phyloP scores from a whole-genome alignment of 2,797 vertebrate genomes.

The Sebastes trivittatus region DNA sequence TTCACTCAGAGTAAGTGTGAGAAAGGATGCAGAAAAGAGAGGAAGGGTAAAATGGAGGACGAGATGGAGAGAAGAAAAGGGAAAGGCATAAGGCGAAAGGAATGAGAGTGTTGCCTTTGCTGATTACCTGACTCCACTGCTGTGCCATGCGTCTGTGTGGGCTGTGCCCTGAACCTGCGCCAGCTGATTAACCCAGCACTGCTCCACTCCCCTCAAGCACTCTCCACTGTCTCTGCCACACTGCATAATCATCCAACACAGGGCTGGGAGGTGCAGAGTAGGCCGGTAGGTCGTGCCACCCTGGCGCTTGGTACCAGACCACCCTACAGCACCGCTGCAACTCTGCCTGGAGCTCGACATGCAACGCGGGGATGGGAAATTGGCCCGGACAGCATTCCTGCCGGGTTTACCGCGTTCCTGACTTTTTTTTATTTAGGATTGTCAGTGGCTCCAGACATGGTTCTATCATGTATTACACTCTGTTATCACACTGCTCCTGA shows the following conservation, averaged over 20 bases:
- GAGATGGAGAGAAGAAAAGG: slow-evolving; percentile 29
- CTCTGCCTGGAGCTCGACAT: slow-evolving; percentile 60
- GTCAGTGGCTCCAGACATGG: slow-evolving; percentile 40
- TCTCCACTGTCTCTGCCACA: slow-evolving; percentile 75
- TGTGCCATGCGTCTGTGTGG: slow-evolving; percentile 89
- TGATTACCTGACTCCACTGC: slow-evolving; percentile 90
- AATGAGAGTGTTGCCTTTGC: slow-evolving; percentile 84
- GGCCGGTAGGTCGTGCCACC: slow-evolving; percentile 68
- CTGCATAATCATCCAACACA: slow-evolving; percentile 73
- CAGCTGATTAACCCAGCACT: slow-evolving; percentile 89
- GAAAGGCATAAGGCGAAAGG: slow-evolving; percentile 63
- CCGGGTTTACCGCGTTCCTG: slow-evolving; percentile 76
- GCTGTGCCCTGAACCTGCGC: slow-evolving; percentile 89
- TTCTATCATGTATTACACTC: slow-evolving; percentile 34
- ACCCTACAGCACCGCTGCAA: slow-evolving; percentile 53
- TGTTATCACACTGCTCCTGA: slow-evolving; percentile 46
- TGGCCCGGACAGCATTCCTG: slow-evolving; percentile 77
- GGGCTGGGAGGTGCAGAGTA: slow-evolving; percentile 61
- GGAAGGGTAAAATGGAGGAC: slow-evolving; percentile 15
- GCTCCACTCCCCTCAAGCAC: slow-evolving; percentile 78
- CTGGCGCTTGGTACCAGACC: slow-evolving; percentile 74
- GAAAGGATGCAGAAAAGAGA: not conserved
- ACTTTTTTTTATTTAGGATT: slow-evolving; percentile 65
- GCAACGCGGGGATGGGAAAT: slow-evolving; percentile 64
- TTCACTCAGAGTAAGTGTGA: not conserved